These are phyloP conservation scores for Platorchestia sp. DNA, from an alignment of 1,140 invertebrate species.

Conservation along the genomic window DNA sequence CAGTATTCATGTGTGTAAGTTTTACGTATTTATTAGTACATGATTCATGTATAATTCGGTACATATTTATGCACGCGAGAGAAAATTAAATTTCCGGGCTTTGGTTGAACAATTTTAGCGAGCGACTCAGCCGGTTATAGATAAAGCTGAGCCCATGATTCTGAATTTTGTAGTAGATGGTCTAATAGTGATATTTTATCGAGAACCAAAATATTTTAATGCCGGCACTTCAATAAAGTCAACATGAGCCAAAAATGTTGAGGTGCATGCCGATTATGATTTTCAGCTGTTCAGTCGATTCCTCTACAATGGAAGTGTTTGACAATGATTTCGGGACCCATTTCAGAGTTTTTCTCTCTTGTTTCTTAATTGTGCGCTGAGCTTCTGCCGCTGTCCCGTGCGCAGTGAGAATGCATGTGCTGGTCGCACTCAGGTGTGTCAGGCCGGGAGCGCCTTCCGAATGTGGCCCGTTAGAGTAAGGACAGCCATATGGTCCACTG, in stretches of 20 bases:
- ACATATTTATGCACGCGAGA: too few species aligned
- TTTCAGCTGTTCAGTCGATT: not conserved
- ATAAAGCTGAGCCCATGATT: not conserved
- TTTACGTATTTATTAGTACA: too few species aligned
- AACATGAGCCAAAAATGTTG: too few species aligned
- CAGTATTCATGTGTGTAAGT: too few species aligned
- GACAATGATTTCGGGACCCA: not conserved
- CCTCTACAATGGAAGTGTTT: not conserved
- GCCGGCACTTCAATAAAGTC: not conserved
- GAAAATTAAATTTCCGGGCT: too few species aligned
- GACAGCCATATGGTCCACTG: conserved; percentile 35
- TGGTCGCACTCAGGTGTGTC: not conserved
- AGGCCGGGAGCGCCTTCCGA: not conserved
- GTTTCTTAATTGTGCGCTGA: not conserved
- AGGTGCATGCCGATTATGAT: not conserved
- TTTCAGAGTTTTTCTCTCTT: not conserved
- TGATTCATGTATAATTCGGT: too few species aligned
- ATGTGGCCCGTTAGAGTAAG: conserved; percentile 31
- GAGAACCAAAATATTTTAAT: not conserved
- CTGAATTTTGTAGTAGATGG: not conserved
- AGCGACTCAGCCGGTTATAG: not conserved
- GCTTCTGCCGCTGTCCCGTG: not conserved
- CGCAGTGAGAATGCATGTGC: not conserved
- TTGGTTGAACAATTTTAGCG: too few species aligned
- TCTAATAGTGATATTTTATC: not conserved